Conservation (phyloP, 2,113 vertebrate genomes). For the Parus major region DNA sequence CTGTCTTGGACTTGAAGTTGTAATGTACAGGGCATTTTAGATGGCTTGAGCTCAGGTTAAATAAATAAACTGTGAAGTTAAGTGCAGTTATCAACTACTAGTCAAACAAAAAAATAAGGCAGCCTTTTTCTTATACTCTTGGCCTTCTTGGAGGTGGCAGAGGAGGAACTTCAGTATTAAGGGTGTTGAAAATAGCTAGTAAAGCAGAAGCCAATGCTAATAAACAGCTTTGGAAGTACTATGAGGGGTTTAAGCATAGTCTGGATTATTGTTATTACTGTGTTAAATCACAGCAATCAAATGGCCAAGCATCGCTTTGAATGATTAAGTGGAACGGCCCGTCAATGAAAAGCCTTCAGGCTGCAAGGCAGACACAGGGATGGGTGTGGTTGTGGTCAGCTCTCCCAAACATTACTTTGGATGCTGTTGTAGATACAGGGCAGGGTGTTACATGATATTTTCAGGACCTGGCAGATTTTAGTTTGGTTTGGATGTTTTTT, state of each 20-base stretch:
- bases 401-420: constrained; percentile 54
- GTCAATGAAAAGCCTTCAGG: constrained; percentile 45
- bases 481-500: constrained; percentile 78
- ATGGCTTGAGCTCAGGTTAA: constrained; percentile 30
- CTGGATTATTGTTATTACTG: constrained; percentile 68
- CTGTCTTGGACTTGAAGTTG: not conserved
- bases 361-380: not conserved
- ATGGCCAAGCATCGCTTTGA: constrained; percentile 53
- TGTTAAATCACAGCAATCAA: constrained; percentile 67
- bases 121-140: constrained; percentile 11
- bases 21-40: not conserved
- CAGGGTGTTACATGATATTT: constrained; percentile 62
- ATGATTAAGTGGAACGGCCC: constrained; percentile 45
- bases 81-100: constrained; percentile 36
- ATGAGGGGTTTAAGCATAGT: constrained; percentile 60
- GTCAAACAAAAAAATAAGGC: constrained; percentile 44
- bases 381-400: constrained; percentile 38
- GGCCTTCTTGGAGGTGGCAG: constrained; percentile 8
- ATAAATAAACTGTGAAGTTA: constrained; percentile 27
- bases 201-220: constrained; percentile 73
- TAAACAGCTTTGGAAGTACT: constrained; percentile 65
- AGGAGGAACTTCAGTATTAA: constrained; percentile 56
- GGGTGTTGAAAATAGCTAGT: constrained; percentile 64
- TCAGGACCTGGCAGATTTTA: constrained; percentile 70
- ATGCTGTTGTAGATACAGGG: constrained; percentile 45